These are phyloP conservation scores for Caenorhabditis plicata DNA, from an alignment of 2,888 invertebrate genomes.

Conservation along the genomic window DNA sequence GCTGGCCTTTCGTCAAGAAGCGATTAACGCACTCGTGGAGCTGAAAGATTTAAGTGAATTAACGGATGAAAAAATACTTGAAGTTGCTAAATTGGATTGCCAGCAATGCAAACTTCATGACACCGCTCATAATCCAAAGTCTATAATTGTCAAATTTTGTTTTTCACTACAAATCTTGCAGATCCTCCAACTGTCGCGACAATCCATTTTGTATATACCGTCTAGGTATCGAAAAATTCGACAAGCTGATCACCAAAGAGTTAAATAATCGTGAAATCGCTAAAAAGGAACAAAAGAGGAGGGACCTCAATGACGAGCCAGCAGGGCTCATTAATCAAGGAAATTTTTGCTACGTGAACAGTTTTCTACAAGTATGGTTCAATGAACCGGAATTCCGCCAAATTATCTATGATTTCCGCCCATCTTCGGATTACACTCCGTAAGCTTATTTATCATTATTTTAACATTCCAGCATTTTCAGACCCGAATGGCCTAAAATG, in stretches of 20 bases:
- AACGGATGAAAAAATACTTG: constrained; percentile 22
- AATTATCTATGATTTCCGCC: constrained; percentile 58
- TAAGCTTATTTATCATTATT: constrained; percentile 5
- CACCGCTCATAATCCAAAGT: constrained; percentile 49
- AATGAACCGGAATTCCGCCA: constrained; percentile 61
- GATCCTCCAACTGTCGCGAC: constrained; percentile 46
- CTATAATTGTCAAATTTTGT: background rate
- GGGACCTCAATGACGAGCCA: constrained; percentile 51
- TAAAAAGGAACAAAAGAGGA: constrained; percentile 36
- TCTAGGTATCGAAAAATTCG: constrained; percentile 60
- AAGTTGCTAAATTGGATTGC: constrained; percentile 41
- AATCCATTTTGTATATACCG: constrained; percentile 59
- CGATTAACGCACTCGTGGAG: constrained; percentile 13
- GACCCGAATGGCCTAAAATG: constrained; percentile 42
- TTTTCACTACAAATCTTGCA: constrained; percentile 1
- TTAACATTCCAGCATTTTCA: constrained; percentile 5
- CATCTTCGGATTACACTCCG: constrained; percentile 34
- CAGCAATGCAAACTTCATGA: constrained; percentile 39
- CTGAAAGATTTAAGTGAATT: constrained; percentile 5
- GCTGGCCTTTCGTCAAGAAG: constrained; percentile 35
- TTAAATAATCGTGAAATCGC: constrained; percentile 29
- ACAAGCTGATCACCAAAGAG: constrained; percentile 51
- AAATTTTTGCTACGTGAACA: constrained; percentile 64
- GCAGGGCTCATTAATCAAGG: constrained; percentile 58
- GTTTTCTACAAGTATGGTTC: constrained; percentile 64